phyloP scores from a whole-genome alignment of 1,140 invertebrate genomes.

The Procambarus virginalis region DNA sequence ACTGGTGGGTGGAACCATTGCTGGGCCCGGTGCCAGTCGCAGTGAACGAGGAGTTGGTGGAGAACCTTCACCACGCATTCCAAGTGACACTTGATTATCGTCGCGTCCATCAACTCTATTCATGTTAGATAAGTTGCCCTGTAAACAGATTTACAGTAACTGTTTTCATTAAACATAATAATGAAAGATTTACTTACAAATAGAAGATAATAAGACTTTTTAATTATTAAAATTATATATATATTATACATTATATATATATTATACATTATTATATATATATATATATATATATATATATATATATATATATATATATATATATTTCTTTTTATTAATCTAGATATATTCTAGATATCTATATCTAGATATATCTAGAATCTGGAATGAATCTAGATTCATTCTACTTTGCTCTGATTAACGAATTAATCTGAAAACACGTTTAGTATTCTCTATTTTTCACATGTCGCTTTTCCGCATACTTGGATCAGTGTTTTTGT shows the following conservation, averaged over 20 bases:
- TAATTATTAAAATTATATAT: not conserved
- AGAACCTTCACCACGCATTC: conserved; percentile 79
- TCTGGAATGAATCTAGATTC: too few relatives aligned
- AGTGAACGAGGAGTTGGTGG: conserved; percentile 90
- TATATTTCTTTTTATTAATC: too few relatives aligned
- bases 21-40: conserved; percentile 73
- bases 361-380: too few relatives aligned
- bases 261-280: conserved; percentile 43
- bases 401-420: too few relatives aligned
- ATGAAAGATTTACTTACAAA: too few relatives aligned
- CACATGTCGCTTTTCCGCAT: too few relatives aligned
- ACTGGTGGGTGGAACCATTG: conserved; percentile 51
- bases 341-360: too few relatives aligned
- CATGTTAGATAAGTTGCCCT: conserved; percentile 67
- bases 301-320: conserved; percentile 40
- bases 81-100: conserved; percentile 79
- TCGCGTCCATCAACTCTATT: conserved; percentile 77
- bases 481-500: too few relatives aligned
- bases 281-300: conserved; percentile 44
- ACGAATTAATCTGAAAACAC: too few relatives aligned
- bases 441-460: too few relatives aligned
- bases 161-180: not conserved
- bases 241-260: conserved; percentile 42
- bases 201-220: too few relatives aligned
- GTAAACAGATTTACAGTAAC: conserved; percentile 1